phyloP scores from a whole-genome alignment of 2,113 vertebrate species.

The Colinus virginianus region DNA sequence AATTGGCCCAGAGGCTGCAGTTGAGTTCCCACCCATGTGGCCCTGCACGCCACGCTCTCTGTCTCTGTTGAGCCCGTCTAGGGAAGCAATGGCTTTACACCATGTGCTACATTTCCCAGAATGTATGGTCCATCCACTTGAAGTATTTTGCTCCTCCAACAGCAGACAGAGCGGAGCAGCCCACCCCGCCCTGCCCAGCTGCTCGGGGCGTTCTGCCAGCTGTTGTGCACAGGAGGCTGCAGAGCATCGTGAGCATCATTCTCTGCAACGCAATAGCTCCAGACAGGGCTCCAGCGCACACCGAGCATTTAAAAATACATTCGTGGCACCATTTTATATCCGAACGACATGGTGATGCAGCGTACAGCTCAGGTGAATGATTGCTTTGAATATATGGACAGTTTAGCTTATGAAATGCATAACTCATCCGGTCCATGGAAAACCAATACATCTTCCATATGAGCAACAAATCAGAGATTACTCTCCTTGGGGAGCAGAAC shows the following conservation, averaged over 20 bases:
- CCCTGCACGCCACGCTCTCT: neutral
- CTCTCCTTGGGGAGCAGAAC: neutral
- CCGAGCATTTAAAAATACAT: slow-evolving; percentile 31
- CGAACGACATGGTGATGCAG: neutral
- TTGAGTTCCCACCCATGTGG: slow-evolving; percentile 68
- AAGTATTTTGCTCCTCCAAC: slow-evolving; percentile 36
- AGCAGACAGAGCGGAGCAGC: slow-evolving; percentile 18
- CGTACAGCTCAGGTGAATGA: neutral
- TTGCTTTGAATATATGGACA: slow-evolving; percentile 35
- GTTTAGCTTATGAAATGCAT: slow-evolving; percentile 40
- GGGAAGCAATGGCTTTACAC: slow-evolving; percentile 46
- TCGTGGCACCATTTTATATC: neutral
- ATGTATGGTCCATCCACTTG: slow-evolving; percentile 51
- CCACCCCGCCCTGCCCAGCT: neutral
- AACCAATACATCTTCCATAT: slow-evolving; percentile 53
- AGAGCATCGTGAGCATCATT: neutral
- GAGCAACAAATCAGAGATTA: slow-evolving; percentile 62
- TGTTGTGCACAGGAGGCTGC: neutral
- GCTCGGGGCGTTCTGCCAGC: rapidly evolving
- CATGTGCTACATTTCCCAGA: slow-evolving; percentile 57
- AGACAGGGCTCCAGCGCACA: slow-evolving; percentile 29
- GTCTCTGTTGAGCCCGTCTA: slow-evolving; percentile 52
- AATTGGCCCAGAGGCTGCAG: slow-evolving; percentile 9
- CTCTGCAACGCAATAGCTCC: neutral
- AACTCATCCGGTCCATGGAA: slow-evolving; percentile 42